Evolutionary conservation across 2,113 vertebrate species (phyloP).

Genomic region (Vulpes vulpes): DNA sequence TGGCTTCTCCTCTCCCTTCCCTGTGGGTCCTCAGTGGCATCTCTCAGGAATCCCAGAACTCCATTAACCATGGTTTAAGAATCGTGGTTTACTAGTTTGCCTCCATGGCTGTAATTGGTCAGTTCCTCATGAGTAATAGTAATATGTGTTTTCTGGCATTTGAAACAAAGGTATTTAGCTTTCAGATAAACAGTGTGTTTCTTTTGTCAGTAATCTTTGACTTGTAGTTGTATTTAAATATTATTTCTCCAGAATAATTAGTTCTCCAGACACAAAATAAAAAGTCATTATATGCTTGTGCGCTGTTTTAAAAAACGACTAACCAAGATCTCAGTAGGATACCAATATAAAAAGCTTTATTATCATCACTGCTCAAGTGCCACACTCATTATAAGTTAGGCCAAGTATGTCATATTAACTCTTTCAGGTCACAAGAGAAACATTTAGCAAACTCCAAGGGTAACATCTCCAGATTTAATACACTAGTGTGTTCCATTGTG

Average conservation of each 20-base stretch:
- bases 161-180: slow-evolving; percentile 31
- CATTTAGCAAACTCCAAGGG: background rate
- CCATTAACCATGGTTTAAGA: background rate
- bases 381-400: background rate
- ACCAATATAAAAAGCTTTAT: background rate
- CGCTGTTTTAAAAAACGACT: slow-evolving; percentile 16
- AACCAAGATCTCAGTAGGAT: background rate
- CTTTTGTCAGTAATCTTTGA: slow-evolving; percentile 53
- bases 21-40: background rate
- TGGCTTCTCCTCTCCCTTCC: background rate
- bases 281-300: slow-evolving; percentile 34
- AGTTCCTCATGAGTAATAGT: background rate
- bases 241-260: slow-evolving; percentile 22
- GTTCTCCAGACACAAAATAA: slow-evolving; percentile 43
- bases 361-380: background rate
- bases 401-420: background rate
- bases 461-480: background rate
- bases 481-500: background rate
- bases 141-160: background rate
- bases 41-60: background rate
- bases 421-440: slow-evolving; percentile 1
- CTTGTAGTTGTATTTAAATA: slow-evolving; percentile 33
- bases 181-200: slow-evolving; percentile 46
- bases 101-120: background rate
- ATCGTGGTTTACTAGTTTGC: background rate